A percentile compares a stretch with the other conserved stretches of the same genome.
Evolutionary conservation across 2,888 invertebrate species (phyloP).

Genomic region (Limnephilus lunatus): DNA sequence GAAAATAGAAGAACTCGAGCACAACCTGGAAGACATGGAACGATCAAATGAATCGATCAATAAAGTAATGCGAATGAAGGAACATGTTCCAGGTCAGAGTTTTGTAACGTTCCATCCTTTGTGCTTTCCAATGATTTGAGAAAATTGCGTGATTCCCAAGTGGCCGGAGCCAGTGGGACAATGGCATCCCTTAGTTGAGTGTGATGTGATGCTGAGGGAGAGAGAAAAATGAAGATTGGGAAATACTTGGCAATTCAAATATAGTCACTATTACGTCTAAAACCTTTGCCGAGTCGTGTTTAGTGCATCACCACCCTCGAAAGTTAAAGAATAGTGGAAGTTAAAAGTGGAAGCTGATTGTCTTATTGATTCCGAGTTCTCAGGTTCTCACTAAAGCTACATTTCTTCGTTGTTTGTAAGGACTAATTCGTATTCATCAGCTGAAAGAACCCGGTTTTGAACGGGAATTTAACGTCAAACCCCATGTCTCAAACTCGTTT

Average conservation of each 20-base stretch:
- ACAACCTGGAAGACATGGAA: neutral
- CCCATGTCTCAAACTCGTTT: neutral
- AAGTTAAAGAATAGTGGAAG: neutral
- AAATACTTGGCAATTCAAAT: neutral
- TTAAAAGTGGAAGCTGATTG: no score
- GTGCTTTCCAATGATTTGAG: neutral
- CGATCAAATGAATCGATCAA: neutral
- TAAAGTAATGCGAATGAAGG: neutral
- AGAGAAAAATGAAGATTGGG: no score
- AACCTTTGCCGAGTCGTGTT: no score
- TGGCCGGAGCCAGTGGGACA: neutral
- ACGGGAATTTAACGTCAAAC: neutral
- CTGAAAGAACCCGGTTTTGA: neutral
- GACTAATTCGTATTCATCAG: neutral
- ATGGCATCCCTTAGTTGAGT: neutral
- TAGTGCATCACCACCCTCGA: neutral
- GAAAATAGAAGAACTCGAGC: neutral
- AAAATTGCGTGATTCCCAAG: neutral
- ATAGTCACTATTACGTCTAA: no score
- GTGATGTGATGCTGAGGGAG: no score
- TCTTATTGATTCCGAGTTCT: neutral
- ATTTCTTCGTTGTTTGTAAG: neutral
- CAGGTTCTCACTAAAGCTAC: neutral
- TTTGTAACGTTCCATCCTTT: neutral
- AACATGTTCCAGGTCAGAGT: neutral